Evolutionary conservation across 1,140 invertebrate genomes (phyloP).

Genomic region (Drosophila ogumai): DNA sequence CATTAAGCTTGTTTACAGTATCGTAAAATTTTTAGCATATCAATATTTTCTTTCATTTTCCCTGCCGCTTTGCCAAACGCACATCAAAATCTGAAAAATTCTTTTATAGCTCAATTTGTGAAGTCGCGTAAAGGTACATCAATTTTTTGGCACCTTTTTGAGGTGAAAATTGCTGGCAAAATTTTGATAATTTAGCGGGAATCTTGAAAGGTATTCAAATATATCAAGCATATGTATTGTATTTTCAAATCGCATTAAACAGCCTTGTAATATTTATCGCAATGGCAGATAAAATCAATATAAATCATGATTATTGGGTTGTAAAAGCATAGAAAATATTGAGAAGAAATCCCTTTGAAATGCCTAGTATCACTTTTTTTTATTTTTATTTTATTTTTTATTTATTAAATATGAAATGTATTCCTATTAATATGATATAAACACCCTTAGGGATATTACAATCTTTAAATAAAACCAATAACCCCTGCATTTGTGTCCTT

Average conservation of each 20-base stretch:
- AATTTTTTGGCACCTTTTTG: constrained; percentile 7
- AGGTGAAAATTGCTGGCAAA: neutral
- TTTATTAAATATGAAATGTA: neutral
- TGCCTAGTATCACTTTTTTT: neutral
- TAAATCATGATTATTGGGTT: neutral
- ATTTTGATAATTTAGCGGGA: neutral
- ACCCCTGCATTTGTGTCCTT: neutral
- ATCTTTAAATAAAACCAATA: neutral
- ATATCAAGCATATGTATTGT: neutral
- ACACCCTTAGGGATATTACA: neutral
- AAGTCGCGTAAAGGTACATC: constrained; percentile 19
- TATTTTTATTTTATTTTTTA: too few species aligned
- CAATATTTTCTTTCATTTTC: constrained; percentile 43
- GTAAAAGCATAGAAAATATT: neutral
- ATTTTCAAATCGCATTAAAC: neutral
- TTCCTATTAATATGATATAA: neutral
- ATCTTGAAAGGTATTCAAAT: neutral
- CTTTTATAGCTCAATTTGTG: constrained; percentile 76
- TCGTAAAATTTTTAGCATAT: constrained; percentile 73
- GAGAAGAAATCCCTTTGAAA: neutral
- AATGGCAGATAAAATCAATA: neutral
- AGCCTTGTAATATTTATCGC: neutral
- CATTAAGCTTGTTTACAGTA: constrained; percentile 79
- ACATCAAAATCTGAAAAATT: constrained; percentile 56
- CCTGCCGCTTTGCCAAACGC: constrained; percentile 36